Evolutionary conservation across 2,113 vertebrate species (phyloP).

Genomic region (Hystrix brachyura): DNA sequence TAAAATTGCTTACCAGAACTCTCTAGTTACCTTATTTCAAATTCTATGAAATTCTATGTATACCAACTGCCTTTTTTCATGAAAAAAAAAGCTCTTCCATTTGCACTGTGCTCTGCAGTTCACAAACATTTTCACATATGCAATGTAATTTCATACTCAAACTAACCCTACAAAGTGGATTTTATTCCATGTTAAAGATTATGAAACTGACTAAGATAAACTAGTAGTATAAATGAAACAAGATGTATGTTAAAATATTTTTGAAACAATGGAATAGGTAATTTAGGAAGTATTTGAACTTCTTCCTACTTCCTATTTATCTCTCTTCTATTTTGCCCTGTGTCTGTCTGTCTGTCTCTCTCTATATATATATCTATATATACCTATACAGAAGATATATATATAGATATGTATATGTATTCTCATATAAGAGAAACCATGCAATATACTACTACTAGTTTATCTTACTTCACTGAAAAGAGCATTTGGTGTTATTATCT

Average conservation of each 20-base stretch:
- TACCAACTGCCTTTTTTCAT: background rate
- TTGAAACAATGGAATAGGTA: background rate
- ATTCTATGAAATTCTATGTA: slow-evolving; percentile 1
- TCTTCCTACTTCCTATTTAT: background rate
- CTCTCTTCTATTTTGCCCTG: background rate
- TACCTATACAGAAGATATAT: too few relatives aligned
- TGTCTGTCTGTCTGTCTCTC: background rate
- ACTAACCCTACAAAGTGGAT: background rate
- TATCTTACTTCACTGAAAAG: background rate
- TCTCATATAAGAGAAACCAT: background rate
- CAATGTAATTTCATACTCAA: slow-evolving; percentile 33
- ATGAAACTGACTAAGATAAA: background rate
- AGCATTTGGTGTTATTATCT: background rate
- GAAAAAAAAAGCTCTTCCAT: slow-evolving; percentile 13
- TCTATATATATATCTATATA: too few relatives aligned
- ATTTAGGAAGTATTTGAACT: background rate
- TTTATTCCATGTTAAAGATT: slow-evolving; percentile 36
- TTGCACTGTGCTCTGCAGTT: background rate
- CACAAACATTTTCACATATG: background rate
- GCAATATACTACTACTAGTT: background rate
- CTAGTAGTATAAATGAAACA: background rate
- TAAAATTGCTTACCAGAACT: background rate
- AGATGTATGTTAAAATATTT: background rate
- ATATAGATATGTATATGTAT: too few relatives aligned
- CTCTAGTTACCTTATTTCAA: background rate